Evolutionary conservation across 2,888 invertebrate species (phyloP).

Genomic region (Zele albiditarsus): DNA sequence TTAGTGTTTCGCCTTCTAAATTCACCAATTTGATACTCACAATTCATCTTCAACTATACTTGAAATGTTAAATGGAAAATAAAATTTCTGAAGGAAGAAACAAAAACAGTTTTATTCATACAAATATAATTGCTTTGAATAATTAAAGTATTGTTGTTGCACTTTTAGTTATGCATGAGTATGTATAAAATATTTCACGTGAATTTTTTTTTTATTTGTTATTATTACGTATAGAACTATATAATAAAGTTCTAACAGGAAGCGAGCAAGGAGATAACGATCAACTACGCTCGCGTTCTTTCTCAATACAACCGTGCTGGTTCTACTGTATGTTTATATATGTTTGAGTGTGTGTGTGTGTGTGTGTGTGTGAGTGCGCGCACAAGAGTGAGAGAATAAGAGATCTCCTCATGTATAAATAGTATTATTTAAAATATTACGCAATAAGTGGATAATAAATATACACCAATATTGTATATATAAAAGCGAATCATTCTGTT

Average conservation of each 20-base stretch:
- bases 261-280: slow-evolving; percentile 25
- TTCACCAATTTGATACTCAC: no score
- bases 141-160: slow-evolving; percentile 4
- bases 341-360: not conserved
- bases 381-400: not conserved
- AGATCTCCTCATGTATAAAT: not conserved
- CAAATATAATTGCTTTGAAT: no score
- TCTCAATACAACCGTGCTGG: not conserved
- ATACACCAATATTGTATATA: slow-evolving; percentile 9
- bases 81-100: no score
- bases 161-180: slow-evolving; percentile 8
- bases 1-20: no score
- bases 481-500: not conserved
- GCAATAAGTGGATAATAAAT: slow-evolving; percentile 19
- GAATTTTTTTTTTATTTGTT: slow-evolving; percentile 17
- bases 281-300: slow-evolving; percentile 7
- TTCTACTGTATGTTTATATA: not conserved
- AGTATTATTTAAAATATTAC: slow-evolving; percentile 36
- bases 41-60: no score
- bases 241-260: slow-evolving; percentile 23
- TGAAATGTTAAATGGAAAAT: no score
- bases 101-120: no score
- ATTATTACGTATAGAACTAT: slow-evolving; percentile 2
- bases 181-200: slow-evolving; percentile 16
- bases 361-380: not conserved